Percentiles rank a stretch among this genome's conserved stretches.
Conservation (phyloP, 2,797 vertebrate species). For the Serranus cabrilla region DNA sequence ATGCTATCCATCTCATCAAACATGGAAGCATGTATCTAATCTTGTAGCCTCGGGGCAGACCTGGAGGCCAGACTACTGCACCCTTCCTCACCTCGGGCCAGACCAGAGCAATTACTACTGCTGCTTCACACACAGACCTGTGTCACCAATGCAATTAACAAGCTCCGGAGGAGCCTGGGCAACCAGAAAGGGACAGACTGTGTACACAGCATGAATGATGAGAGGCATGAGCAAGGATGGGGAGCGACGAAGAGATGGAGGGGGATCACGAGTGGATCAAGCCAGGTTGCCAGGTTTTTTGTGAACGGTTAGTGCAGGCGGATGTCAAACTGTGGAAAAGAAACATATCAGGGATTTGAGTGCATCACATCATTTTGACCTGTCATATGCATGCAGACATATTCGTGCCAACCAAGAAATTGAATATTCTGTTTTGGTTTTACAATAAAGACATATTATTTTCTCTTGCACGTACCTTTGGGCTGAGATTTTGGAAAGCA, state of each 20-base stretch:
- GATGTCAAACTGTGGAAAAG: constrained; percentile 33
- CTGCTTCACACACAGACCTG: constrained; percentile 71
- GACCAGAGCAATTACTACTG: constrained; percentile 74
- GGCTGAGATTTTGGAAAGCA: constrained; percentile 40
- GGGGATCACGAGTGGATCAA: constrained; percentile 33
- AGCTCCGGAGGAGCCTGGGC: constrained; percentile 69
- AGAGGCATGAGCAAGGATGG: constrained; percentile 52
- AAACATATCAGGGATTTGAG: constrained; percentile 19
- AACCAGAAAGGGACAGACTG: constrained; percentile 64
- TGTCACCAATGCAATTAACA: constrained; percentile 78
- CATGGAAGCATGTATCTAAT: constrained; percentile 59
- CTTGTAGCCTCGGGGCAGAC: constrained; percentile 60
- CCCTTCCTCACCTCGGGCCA: constrained; percentile 62
- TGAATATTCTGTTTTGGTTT: constrained; percentile 15
- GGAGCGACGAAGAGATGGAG: constrained; percentile 26
- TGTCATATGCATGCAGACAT: constrained; percentile 2
- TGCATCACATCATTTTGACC: background rate
- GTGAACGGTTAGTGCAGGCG: constrained; percentile 20
- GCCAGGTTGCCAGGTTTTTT: constrained; percentile 38
- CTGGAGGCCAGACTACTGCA: constrained; percentile 62
- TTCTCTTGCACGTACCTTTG: constrained; percentile 22
- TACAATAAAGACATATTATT: constrained; percentile 31
- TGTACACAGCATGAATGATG: constrained; percentile 77
- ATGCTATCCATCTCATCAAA: constrained; percentile 68
- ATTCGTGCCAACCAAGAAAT: constrained; percentile 21